Base-by-base conservation (phyloP, 2,888 invertebrate genomes). In the Scrobipalpa costella region DNA sequence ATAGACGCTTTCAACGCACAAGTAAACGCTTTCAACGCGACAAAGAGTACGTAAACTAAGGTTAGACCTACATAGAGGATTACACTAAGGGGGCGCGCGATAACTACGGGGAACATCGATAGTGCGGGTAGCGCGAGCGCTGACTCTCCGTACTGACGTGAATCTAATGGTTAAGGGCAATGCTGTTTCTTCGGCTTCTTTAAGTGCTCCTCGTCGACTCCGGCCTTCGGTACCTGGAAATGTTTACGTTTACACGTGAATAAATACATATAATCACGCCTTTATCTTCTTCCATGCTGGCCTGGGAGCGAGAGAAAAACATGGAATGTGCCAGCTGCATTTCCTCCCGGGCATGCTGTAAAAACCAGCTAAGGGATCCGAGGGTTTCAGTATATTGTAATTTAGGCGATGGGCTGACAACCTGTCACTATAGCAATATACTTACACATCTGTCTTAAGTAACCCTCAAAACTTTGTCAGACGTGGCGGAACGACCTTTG, bases 151-250 rank as follows among this genome's bases (percentile, higher is more conserved):
- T 89, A 90, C 90, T 89, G 90, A 90, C 73, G 75, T 76, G 76
- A 74, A 69, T 83, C 76, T 88, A 88, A 88, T 85, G 88, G 94
- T 94, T 94, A 94, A 94, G 94, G 94, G 92, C 93, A 93, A 83
- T 94, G 94, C 83, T 93, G 94, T 88, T 94, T 95, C 87, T 95
- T 95, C 76, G 94, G 94, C 85, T 95, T 95, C 92, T 95, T 95
- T 84, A 95, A 94, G 79, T 96, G 95, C 80, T 97, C 97, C 81
- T 97, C 96, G 74, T 96, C 96, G 67, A 94, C 93, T 17, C 90
- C 90, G 21, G 89, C 81, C 71, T 88, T 89, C 50, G 90, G 84
- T 40, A 91, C 85, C 90, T 90, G 34, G 47, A 33, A 61, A 52
- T 1, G 7, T 17, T 52, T 21, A 11, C 21, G n/a, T 52, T 19